phyloP scores from a whole-genome alignment of 2,113 vertebrate genomes.

The Clarias magur region DNA sequence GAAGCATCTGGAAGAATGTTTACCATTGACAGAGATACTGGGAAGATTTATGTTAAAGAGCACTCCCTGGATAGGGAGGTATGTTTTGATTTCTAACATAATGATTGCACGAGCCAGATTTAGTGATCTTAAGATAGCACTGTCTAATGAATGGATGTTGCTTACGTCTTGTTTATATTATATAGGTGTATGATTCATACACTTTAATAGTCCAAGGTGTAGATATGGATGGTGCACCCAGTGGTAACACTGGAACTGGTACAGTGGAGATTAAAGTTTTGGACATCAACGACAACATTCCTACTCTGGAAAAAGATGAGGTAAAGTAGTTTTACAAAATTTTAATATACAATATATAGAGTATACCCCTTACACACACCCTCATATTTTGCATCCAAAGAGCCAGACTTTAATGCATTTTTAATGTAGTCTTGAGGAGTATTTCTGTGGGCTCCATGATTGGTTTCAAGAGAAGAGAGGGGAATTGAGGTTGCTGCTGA shows the following conservation, averaged over 20 bases:
- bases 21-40: conserved; percentile 59
- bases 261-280: conserved; percentile 66
- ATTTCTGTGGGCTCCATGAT: no score
- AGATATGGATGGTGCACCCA: conserved; percentile 61
- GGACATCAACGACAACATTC: conserved; percentile 75
- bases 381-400: no score
- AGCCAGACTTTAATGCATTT: no score
- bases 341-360: background rate
- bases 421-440: no score
- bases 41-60: conserved; percentile 66
- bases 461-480: no score
- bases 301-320: conserved; percentile 66
- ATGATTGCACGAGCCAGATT: background rate
- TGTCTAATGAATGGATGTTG: background rate
- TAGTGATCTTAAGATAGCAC: background rate
- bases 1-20: conserved; percentile 59
- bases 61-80: conserved; percentile 72
- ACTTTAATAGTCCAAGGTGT: conserved; percentile 62
- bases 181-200: conserved; percentile 62
- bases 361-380: no score
- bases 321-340: conserved; percentile 47
- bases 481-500: no score
- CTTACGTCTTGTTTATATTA: background rate
- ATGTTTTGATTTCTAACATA: conserved; percentile 14
- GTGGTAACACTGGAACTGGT: conserved; percentile 65